phyloP scores from a whole-genome alignment of 2,113 vertebrate genomes.

The Melanerpes aurifrons region DNA sequence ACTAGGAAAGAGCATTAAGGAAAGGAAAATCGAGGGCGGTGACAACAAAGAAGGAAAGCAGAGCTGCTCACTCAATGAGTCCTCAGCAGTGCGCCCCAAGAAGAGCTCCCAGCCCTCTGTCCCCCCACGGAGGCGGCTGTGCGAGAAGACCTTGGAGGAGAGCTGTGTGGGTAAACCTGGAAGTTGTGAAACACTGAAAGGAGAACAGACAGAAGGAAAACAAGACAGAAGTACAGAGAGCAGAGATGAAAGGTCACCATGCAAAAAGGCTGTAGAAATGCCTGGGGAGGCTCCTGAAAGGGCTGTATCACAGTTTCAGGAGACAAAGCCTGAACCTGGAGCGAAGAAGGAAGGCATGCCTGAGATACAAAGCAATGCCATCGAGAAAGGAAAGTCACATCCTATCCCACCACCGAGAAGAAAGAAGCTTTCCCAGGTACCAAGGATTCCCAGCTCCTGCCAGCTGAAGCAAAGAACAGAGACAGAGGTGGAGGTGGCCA shows the following conservation, averaged over 20 bases:
- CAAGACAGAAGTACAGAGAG: background rate
- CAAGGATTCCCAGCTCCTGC: background rate
- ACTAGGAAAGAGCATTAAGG: conserved; percentile 1
- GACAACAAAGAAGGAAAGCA: conserved; percentile 38
- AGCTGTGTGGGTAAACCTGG: conserved; percentile 1
- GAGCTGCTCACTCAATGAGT: background rate
- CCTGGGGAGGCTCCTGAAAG: background rate
- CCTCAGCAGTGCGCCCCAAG: background rate
- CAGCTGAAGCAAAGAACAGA: background rate
- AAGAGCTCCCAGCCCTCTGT: conserved; percentile 58
- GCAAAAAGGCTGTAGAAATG: conserved; percentile 1
- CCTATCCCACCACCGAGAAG: conserved; percentile 83
- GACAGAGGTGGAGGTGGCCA: background rate
- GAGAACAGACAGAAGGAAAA: conserved; percentile 11
- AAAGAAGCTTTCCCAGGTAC: conserved; percentile 69
- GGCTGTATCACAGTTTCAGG: conserved; percentile 7
- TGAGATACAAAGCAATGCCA: background rate
- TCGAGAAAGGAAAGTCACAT: conserved; percentile 31
- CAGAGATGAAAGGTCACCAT: background rate
- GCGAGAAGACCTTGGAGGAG: background rate
- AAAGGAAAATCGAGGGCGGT: conserved; percentile 35
- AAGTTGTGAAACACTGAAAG: background rate
- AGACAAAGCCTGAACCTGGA: conserved; percentile 3
- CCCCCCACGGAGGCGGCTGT: conserved; percentile 46
- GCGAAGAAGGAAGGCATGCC: background rate